These are phyloP conservation scores for Quiscalus mexicanus DNA, from an alignment of 2,113 vertebrate genomes.

Conservation along the genomic window DNA sequence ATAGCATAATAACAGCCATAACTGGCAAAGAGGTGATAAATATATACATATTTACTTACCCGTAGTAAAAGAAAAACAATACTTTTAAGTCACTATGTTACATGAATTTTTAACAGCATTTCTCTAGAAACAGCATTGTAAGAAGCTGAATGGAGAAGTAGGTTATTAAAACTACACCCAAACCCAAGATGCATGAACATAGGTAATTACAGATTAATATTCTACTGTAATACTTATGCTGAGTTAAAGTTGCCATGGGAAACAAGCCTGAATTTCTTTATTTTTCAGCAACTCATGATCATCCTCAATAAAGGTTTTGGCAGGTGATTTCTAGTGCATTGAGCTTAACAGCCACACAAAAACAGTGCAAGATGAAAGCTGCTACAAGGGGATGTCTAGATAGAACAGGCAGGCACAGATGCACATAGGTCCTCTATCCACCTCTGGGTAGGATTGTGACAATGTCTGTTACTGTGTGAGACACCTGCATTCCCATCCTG, in stretches of 20 bases:
- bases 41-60: neutral
- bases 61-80: neutral
- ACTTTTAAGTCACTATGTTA: neutral
- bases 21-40: neutral
- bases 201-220: conserved; percentile 60
- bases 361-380: neutral
- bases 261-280: conserved; percentile 45
- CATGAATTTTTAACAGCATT: neutral
- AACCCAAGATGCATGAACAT: conserved; percentile 23
- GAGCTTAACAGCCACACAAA: conserved; percentile 3
- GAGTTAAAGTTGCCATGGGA: conserved; percentile 57
- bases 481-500: neutral
- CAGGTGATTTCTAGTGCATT: conserved; percentile 33
- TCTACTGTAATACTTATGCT: neutral
- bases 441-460: neutral
- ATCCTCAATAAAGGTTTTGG: conserved; percentile 27
- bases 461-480: neutral
- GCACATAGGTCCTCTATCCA: neutral
- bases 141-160: neutral
- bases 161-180: neutral
- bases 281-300: conserved; percentile 34
- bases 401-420: neutral
- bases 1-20: neutral
- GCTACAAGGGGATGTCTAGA: fast-evolving
- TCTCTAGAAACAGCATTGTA: neutral